A percentile compares a stretch with the other conserved stretches of the same genome.
Evolutionary conservation across 1,140 invertebrate species (phyloP).

Genomic region (Harpegnathos saltator): DNA sequence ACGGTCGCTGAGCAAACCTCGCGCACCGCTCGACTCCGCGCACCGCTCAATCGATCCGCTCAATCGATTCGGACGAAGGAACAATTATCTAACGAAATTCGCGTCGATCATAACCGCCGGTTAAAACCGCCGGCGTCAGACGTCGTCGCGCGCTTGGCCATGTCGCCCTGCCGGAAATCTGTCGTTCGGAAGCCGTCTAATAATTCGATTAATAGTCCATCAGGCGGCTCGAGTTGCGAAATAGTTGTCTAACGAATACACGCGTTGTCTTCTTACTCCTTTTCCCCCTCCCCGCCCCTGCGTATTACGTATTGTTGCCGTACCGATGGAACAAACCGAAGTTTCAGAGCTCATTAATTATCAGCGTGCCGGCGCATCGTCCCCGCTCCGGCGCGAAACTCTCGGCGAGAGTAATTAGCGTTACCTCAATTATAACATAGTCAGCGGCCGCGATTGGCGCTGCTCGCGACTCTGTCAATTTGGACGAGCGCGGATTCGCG

Average conservation of each 20-base stretch:
- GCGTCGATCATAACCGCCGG: slow-evolving; percentile 27
- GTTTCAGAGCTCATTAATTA: slow-evolving; percentile 60
- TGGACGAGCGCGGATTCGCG: slow-evolving; percentile 4
- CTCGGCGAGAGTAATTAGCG: slow-evolving; percentile 26
- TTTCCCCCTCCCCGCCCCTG: too few relatives aligned
- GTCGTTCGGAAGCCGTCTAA: slow-evolving; percentile 46
- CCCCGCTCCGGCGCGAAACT: slow-evolving; percentile 1
- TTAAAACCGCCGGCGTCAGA: too few relatives aligned
- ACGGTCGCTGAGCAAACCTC: too few relatives aligned
- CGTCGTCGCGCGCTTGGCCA: slow-evolving; percentile 8
- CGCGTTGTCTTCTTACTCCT: slow-evolving; percentile 34
- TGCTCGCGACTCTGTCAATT: background rate
- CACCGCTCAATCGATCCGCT: too few relatives aligned
- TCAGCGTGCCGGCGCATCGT: slow-evolving; percentile 24
- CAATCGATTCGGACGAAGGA: too few relatives aligned
- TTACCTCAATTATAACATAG: slow-evolving; percentile 43
- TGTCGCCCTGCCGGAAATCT: slow-evolving; percentile 20
- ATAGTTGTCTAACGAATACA: slow-evolving; percentile 36
- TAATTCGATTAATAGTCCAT: slow-evolving; percentile 53
- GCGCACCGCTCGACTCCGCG: too few relatives aligned
- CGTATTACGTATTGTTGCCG: slow-evolving; percentile 39
- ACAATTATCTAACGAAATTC: too few relatives aligned
- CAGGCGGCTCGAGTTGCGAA: slow-evolving; percentile 19
- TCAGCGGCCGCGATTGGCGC: slow-evolving; percentile 1
- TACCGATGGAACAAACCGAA: slow-evolving; percentile 38